Evolutionary conservation across 2,797 vertebrate genomes (phyloP).

Genomic region (Erpetoichthys calabaricus): DNA sequence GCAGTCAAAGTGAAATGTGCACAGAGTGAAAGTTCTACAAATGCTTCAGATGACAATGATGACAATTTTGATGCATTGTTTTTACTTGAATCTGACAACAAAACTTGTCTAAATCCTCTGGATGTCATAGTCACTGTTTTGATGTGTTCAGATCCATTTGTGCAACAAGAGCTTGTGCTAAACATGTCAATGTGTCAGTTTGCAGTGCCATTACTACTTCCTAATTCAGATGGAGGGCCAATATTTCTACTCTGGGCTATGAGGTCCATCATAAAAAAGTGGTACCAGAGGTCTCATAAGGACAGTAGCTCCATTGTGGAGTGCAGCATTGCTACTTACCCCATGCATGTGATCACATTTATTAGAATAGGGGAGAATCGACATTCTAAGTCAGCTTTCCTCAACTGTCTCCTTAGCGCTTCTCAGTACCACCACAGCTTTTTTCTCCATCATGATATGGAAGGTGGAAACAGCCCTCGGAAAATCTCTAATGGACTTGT

Average conservation of each 20-base stretch:
- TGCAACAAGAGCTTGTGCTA: constrained; percentile 53
- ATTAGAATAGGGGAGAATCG: constrained; percentile 6
- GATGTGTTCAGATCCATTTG: constrained; percentile 51
- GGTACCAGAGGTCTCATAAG: constrained; percentile 24
- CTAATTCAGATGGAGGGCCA: constrained; percentile 15
- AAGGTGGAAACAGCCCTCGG: constrained; percentile 20
- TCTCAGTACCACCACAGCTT: constrained; percentile 18
- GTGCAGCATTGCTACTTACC: constrained; percentile 20
- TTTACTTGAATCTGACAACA: constrained; percentile 38
- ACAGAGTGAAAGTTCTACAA: too few relatives aligned
- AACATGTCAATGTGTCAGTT: constrained; percentile 70
- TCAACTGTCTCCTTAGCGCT: constrained; percentile 27
- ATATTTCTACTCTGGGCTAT: constrained; percentile 38
- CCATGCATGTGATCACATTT: neutral
- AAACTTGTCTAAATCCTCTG: constrained; percentile 40
- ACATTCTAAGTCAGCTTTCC: constrained; percentile 36
- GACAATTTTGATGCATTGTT: constrained; percentile 39
- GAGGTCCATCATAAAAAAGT: constrained; percentile 29
- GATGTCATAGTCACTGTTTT: constrained; percentile 60
- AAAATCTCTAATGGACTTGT: constrained; percentile 22
- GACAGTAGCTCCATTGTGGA: constrained; percentile 23
- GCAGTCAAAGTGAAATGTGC: too few relatives aligned
- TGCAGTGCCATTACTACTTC: constrained; percentile 59
- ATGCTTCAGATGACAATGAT: constrained; percentile 29
- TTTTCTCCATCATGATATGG: constrained; percentile 32